Conservation (phyloP, 2,113 vertebrate species). For the Anoura caudifer region DNA sequence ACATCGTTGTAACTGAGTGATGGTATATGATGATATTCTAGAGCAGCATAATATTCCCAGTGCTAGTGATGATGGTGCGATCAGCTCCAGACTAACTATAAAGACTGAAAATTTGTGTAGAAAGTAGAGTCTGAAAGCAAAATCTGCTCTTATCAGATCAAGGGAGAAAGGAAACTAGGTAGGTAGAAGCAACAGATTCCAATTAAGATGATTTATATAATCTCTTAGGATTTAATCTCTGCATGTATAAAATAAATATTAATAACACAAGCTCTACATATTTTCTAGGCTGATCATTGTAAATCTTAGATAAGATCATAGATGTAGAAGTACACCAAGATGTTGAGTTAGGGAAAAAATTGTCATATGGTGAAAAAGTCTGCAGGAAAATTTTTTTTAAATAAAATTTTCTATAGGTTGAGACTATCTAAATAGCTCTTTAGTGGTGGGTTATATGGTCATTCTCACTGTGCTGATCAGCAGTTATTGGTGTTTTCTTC, state of each 20-base stretch:
- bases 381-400: background rate
- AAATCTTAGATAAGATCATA: conserved; percentile 4
- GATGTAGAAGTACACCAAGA: background rate
- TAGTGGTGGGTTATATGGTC: background rate
- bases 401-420: background rate
- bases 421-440: background rate
- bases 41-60: background rate
- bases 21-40: background rate
- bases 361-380: background rate
- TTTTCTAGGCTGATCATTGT: background rate
- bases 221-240: background rate
- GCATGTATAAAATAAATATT: background rate
- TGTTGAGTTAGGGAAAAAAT: background rate
- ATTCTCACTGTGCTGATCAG: background rate
- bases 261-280: background rate
- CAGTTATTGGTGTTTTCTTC: background rate
- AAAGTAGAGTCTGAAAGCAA: background rate
- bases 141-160: background rate
- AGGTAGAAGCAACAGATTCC: background rate
- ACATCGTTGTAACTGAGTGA: background rate
- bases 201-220: background rate
- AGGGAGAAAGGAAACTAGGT: background rate
- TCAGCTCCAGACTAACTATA: background rate
- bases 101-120: background rate
- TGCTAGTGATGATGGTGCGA: background rate